These are phyloP conservation scores for Megaptera novaeangliae DNA, from an alignment of 2,113 vertebrate species.

Conservation along the genomic window DNA sequence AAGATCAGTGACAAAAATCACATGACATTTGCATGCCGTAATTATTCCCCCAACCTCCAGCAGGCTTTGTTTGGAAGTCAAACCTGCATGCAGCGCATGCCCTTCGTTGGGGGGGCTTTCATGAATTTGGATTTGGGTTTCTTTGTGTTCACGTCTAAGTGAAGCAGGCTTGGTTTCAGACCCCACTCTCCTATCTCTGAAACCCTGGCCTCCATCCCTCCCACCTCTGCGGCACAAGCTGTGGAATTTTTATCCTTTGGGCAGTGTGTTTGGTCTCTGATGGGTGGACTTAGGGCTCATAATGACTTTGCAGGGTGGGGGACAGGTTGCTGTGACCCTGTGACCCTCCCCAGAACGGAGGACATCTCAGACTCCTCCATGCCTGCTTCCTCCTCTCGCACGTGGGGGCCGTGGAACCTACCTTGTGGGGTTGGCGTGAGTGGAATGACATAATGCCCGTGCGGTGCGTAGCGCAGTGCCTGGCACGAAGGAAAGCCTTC, in stretches of 20 bases:
- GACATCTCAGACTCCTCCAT: not conserved
- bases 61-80: conserved; percentile 64
- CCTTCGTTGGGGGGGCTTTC: not conserved
- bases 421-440: no score
- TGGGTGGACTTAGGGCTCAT: not conserved
- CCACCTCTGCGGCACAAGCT: rapidly evolving
- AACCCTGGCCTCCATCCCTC: rapidly evolving
- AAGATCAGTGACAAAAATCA: conserved; percentile 78
- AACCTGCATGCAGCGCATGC: conserved; percentile 1
- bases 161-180: not conserved
- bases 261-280: not conserved
- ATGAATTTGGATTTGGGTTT: not conserved
- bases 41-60: conserved; percentile 60
- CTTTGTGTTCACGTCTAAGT: not conserved
- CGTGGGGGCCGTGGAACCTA: not conserved
- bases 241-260: not conserved
- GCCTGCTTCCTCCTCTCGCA: not conserved
- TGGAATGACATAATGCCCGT: rapidly evolving
- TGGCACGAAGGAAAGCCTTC: not conserved
- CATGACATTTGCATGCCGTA: conserved; percentile 66
- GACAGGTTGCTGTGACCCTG: not conserved
- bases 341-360: not conserved
- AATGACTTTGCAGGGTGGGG: not conserved
- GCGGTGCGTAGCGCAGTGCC: not conserved
- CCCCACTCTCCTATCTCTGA: rapidly evolving